Percentiles rank a stretch among this genome's conserved stretches.
Evolutionary conservation across 2,888 invertebrate genomes (phyloP).

Genomic region (Pandemis heparana): DNA sequence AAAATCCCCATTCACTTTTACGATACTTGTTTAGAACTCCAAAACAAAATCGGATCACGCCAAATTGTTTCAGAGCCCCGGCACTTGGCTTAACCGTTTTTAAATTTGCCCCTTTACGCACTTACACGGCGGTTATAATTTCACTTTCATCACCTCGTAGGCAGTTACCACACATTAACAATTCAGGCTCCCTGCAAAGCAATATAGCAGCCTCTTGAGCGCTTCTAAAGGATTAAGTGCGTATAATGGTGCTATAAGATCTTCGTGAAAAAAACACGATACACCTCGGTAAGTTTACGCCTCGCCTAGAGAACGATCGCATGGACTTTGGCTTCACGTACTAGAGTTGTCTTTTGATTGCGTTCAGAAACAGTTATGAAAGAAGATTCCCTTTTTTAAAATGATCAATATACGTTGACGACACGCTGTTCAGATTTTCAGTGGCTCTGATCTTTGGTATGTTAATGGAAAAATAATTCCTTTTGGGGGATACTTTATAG

Average conservation of each 20-base stretch:
- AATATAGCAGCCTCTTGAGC: slow-evolving; percentile 49
- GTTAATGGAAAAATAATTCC: slow-evolving; percentile 20
- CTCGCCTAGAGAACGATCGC: slow-evolving; percentile 5
- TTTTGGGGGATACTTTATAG: slow-evolving; percentile 9
- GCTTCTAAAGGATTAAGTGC: slow-evolving; percentile 56
- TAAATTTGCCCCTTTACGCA: slow-evolving; percentile 31
- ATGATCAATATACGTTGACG: slow-evolving; percentile 63
- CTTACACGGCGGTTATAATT: slow-evolving; percentile 32
- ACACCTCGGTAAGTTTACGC: slow-evolving; percentile 51
- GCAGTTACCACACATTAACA: slow-evolving; percentile 50
- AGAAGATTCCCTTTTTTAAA: slow-evolving; percentile 58
- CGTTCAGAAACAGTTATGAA: slow-evolving; percentile 42
- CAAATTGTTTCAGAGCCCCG: slow-evolving; percentile 27
- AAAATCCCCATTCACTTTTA: neutral
- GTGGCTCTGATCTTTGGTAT: slow-evolving; percentile 44
- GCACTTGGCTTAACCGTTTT: slow-evolving; percentile 29
- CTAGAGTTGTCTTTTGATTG: slow-evolving; percentile 40
- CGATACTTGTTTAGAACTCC: slow-evolving; percentile 3
- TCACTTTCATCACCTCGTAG: slow-evolving; percentile 31
- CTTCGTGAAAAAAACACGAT: slow-evolving; percentile 59
- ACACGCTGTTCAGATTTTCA: slow-evolving; percentile 53
- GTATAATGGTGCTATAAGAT: slow-evolving; percentile 52
- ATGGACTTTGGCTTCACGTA: slow-evolving; percentile 49
- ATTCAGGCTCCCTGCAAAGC: slow-evolving; percentile 47
- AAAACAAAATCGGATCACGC: slow-evolving; percentile 23